A percentile compares a stretch with the other conserved stretches of the same genome.
phyloP scores from a whole-genome alignment of 2,797 vertebrate species.

The Cercopithecus mitis region DNA sequence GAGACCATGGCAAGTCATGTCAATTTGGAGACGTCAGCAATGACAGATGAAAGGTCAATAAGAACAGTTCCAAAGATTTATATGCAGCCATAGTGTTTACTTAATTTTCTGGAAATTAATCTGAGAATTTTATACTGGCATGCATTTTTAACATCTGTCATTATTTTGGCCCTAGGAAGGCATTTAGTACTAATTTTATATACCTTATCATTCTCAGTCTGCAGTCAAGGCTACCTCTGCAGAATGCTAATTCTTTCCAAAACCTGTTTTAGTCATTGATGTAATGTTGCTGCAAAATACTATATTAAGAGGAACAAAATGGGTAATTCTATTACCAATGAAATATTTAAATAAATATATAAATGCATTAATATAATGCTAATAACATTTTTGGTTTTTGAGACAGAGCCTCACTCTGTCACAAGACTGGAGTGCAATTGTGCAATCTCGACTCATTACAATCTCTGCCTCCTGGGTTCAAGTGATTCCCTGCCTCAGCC shows the following conservation, averaged over 20 bases:
- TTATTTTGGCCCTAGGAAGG: neutral
- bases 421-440: too few species aligned
- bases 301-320: neutral
- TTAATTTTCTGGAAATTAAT: neutral
- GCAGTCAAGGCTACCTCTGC: neutral
- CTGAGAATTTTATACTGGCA: neutral
- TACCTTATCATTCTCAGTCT: neutral
- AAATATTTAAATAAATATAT: neutral
- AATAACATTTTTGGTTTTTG: neutral
- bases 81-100: neutral
- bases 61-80: neutral
- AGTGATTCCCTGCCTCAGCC: too few species aligned
- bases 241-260: constrained; percentile 20
- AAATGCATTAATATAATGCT: neutral
- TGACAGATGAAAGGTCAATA: neutral
- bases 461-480: too few species aligned
- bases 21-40: neutral
- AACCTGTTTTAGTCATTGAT: neutral
- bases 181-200: neutral
- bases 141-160: neutral
- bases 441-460: too few species aligned
- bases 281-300: neutral
- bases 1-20: neutral
- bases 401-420: too few species aligned
- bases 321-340: neutral